Conservation (phyloP, 2,797 vertebrate species). For the Nasua narica region DNA sequence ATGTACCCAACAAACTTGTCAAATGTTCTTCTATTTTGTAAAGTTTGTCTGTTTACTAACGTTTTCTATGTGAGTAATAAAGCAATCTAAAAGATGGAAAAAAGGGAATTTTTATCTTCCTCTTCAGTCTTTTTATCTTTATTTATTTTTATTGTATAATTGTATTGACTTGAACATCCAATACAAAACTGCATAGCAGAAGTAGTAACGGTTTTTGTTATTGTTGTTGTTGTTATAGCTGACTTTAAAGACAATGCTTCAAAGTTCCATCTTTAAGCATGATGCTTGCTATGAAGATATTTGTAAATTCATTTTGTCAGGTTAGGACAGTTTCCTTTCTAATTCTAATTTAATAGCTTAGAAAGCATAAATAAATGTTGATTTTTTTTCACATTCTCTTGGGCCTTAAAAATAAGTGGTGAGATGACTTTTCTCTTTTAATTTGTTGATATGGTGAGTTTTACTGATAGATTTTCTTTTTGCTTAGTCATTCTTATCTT, state of each 20-base stretch:
- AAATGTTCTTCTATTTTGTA: not conserved
- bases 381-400: not conserved
- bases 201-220: not conserved
- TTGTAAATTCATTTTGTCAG: not conserved
- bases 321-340: not conserved
- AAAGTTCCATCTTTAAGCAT: not conserved
- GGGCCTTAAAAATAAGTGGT: not conserved
- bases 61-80: not conserved
- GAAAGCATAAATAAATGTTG: not conserved
- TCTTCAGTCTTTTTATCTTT: not conserved
- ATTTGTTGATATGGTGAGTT: not conserved
- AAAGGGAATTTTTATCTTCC: not conserved
- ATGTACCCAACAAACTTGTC: not conserved
- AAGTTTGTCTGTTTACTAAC: not conserved
- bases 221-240: not conserved
- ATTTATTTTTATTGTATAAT: not conserved
- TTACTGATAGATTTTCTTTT: not conserved
- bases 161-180: not conserved
- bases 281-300: not conserved
- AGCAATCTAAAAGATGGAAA: not conserved
- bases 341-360: not conserved
- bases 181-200: not conserved
- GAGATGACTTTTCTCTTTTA: not conserved
- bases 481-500: not conserved
- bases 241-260: not conserved